Evolutionary conservation across 2,797 vertebrate genomes (phyloP), one percentile per base, ranked within the genome.

Genomic region (Myotis pilosus): DNA sequence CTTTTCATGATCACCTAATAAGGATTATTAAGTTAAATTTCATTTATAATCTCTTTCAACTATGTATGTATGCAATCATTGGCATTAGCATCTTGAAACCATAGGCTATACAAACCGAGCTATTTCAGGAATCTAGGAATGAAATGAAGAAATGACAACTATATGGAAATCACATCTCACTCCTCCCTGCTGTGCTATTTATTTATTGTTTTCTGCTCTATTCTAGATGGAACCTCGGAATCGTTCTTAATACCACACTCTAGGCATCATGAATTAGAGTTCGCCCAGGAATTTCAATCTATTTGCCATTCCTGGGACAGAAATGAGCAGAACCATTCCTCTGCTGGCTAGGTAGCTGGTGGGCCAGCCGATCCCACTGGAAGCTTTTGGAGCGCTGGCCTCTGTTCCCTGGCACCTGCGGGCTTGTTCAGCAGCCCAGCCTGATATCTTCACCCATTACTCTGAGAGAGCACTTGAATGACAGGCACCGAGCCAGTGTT

Each of bases 401-500:
- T 92, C 78, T 74, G 71, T 41, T 97, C 93, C 96, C 92, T 91
- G 94, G 87, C 92, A 97, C 92, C 92, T 83, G 86, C 93, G 88
- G 95, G 81, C 96, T 94, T 68, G 71, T 38, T 91, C 96, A 94
- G 83, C 91, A 91, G 49, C 33, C 0, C 30, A 71, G 86, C 66
- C 69, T 17, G 33, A 3, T 91, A 92, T 79, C 94, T 66, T 90
- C 96, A 86, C 80, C 96, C 0, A 1, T 91, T 94, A 76, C 95
- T 85, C 11, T 2, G 95, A 95, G 86, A 96, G 57, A 66, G 12
- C 93, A 10, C 88, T 96, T 96, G 96, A 98, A 81, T 97, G 98
- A 97, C 97, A 96, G 97, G 66, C 97, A 82, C 91, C 0, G 95
- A 98, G 97, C 95, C 91, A 96, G 94, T 57, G 66, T 97, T 97